Conservation (phyloP, 1,140 invertebrate genomes). For the Diprion similis region DNA sequence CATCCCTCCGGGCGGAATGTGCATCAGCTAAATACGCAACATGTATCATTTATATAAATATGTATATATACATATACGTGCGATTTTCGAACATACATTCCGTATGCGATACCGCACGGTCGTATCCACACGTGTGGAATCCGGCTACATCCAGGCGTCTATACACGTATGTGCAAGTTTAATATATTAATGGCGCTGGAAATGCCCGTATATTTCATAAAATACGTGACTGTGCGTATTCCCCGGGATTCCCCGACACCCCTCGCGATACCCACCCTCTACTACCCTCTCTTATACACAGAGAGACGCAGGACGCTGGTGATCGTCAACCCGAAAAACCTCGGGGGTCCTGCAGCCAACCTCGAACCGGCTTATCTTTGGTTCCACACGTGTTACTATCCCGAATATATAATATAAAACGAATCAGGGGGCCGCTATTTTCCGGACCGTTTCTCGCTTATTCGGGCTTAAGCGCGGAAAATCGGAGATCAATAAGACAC, state of each 20-base stretch:
- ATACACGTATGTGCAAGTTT: background rate
- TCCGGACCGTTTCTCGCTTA: conserved; percentile 9
- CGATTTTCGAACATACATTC: too few species aligned
- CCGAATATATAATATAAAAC: conserved; percentile 30
- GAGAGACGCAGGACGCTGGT: too few species aligned
- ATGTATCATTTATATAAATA: too few species aligned
- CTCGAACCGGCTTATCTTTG: conserved; percentile 43
- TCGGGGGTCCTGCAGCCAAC: background rate
- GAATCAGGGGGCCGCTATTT: conserved; percentile 8
- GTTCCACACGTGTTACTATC: conserved; percentile 43
- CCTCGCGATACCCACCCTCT: background rate
- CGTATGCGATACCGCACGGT: too few species aligned
- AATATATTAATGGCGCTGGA: background rate
- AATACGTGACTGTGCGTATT: conserved; percentile 56
- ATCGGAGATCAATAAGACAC: conserved; percentile 7
- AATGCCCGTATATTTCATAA: conserved; percentile 46
- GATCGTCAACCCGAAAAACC: too few species aligned
- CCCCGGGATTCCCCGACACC: conserved; percentile 21
- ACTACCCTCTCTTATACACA: too few species aligned
- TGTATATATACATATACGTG: too few species aligned
- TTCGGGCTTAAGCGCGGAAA: conserved; percentile 1
- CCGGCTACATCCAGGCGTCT: background rate
- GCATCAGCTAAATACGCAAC: too few species aligned
- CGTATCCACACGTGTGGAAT: background rate
- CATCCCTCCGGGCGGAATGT: too few species aligned